phyloP scores from a whole-genome alignment of 2,113 vertebrate genomes.

The Hyperopisus bebe region DNA sequence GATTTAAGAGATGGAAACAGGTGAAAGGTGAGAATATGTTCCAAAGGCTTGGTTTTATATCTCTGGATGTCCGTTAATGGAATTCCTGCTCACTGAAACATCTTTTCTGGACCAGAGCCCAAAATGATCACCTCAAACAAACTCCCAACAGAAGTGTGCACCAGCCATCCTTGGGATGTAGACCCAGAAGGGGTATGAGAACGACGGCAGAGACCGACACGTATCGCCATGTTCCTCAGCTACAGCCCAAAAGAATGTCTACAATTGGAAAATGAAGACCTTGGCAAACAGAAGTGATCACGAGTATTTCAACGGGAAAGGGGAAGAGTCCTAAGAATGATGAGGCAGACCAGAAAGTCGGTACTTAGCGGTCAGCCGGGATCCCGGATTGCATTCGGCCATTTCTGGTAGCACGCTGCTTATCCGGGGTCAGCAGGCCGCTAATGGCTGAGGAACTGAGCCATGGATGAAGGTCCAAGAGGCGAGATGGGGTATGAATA shows the following conservation, averaged over 20 bases:
- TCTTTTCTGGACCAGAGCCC: background rate
- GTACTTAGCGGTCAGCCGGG: conserved; percentile 33
- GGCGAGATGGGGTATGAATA: background rate
- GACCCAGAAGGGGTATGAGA: background rate
- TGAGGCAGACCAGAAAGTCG: conserved; percentile 38
- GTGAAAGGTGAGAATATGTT: background rate
- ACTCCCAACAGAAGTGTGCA: background rate
- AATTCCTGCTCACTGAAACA: background rate
- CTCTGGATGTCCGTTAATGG: background rate
- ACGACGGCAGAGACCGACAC: background rate
- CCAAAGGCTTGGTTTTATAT: background rate
- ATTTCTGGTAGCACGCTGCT: conserved; percentile 40
- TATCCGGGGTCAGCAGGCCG: conserved; percentile 30
- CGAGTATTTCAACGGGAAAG: conserved; percentile 29
- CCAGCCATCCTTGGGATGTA: background rate
- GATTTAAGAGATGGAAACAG: background rate
- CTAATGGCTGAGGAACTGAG: background rate
- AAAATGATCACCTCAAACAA: background rate
- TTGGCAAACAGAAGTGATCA: conserved; percentile 21
- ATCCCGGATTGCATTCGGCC: conserved; percentile 30
- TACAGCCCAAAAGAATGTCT: background rate
- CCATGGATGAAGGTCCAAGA: background rate
- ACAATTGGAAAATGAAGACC: conserved; percentile 37
- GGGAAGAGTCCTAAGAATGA: conserved; percentile 19
- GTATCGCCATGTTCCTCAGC: background rate